These are phyloP conservation scores for Andrena minutula DNA, from an alignment of 2,888 invertebrate genomes.

Conservation along the genomic window DNA sequence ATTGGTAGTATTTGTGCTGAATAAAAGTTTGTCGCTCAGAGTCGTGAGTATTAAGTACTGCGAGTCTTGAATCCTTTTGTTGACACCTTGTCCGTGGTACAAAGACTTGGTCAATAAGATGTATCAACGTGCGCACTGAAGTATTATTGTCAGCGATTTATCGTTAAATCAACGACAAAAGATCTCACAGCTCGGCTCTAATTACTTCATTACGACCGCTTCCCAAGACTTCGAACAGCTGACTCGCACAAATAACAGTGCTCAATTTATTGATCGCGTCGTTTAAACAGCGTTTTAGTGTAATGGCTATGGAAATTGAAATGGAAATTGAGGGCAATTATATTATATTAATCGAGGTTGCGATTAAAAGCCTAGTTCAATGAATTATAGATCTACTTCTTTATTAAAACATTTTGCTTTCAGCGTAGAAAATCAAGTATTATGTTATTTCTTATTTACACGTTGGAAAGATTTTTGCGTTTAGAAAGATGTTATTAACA, in stretches of 20 bases:
- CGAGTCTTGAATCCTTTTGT: too few relatives aligned
- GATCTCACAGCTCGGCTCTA: background rate
- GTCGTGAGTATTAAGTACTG: too few relatives aligned
- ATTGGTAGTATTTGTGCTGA: too few relatives aligned
- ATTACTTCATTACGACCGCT: background rate
- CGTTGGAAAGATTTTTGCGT: too few relatives aligned
- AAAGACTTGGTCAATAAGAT: too few relatives aligned
- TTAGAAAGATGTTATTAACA: too few relatives aligned
- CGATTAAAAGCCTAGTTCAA: background rate
- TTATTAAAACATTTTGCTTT: too few relatives aligned
- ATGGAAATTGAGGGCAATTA: background rate
- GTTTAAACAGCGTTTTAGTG: background rate
- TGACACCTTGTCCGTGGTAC: too few relatives aligned
- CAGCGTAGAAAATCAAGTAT: too few relatives aligned
- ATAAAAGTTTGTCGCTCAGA: too few relatives aligned
- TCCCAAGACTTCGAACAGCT: conserved; percentile 8
- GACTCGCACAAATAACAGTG: background rate
- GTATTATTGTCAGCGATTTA: background rate
- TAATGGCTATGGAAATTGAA: conserved; percentile 1
- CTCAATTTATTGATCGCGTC: conserved; percentile 1
- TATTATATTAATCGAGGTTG: background rate
- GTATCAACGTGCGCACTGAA: background rate
- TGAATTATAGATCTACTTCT: background rate
- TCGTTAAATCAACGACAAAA: background rate
- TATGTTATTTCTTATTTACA: too few relatives aligned